Conservation (phyloP, 2,113 vertebrate genomes). For the Megatriorchis doriae region DNA sequence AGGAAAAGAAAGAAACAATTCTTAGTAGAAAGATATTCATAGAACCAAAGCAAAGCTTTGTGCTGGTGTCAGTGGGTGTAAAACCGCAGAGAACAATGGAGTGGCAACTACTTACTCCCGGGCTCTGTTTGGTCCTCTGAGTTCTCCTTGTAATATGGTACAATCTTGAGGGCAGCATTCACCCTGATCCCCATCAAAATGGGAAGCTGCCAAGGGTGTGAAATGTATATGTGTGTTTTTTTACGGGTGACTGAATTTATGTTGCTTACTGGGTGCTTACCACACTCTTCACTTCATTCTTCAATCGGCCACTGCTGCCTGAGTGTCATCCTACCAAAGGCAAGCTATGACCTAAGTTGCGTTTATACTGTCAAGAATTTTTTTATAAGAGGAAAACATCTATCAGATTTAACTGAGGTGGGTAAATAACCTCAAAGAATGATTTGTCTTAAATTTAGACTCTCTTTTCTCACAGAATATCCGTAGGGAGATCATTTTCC, state of each 20-base stretch:
- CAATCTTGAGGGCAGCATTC: not conserved
- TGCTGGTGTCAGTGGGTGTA: not conserved
- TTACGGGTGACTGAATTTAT: not conserved
- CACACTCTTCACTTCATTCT: conserved; percentile 1
- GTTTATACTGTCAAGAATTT: not conserved
- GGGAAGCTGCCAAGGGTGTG: not conserved
- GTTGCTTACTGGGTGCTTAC: not conserved
- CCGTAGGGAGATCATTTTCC: not conserved
- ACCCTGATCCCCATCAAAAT: not conserved
- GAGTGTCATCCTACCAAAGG: not conserved
- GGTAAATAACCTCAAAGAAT: not conserved
- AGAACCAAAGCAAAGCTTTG: conserved; percentile 14
- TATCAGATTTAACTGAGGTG: not conserved
- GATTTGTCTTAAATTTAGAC: not conserved
- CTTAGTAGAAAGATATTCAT: conserved; percentile 57
- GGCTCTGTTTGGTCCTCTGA: not conserved
- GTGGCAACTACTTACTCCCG: not conserved
- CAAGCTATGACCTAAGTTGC: not conserved
- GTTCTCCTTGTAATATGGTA: not conserved
- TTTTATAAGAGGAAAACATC: not conserved
- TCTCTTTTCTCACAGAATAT: not conserved
- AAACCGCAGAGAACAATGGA: not conserved
- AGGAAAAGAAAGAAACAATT: conserved; percentile 59
- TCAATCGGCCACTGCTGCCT: not conserved
- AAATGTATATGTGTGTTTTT: not conserved